These are phyloP conservation scores for Bruchidius siliquastri DNA, from an alignment of 2,888 invertebrate species.

Conservation along the genomic window DNA sequence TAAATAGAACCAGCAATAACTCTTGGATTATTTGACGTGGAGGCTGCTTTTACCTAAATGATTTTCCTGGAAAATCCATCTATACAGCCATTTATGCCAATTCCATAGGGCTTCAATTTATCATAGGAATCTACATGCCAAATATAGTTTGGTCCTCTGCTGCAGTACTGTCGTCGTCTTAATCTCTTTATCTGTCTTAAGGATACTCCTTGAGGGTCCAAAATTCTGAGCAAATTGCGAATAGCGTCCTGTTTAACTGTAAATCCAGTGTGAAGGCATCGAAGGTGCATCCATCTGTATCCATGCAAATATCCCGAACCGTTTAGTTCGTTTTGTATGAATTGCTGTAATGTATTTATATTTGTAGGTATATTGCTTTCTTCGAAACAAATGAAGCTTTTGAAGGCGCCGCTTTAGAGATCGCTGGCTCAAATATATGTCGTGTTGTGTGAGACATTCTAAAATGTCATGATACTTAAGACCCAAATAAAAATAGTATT, in stretches of 20 bases:
- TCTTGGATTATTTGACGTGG: conserved; percentile 14
- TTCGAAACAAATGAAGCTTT: too few relatives aligned
- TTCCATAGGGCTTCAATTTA: conserved; percentile 19
- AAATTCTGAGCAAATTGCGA: neutral
- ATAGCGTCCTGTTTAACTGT: neutral
- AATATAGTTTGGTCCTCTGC: conserved; percentile 17
- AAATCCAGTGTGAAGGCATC: too few relatives aligned
- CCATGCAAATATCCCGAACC: too few relatives aligned
- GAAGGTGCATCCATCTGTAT: too few relatives aligned
- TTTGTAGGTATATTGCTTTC: too few relatives aligned
- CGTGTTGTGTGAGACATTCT: too few relatives aligned
- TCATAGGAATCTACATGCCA: conserved; percentile 22
- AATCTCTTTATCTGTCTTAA: conserved; percentile 14
- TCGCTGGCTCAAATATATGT: too few relatives aligned
- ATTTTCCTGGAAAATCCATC: conserved; percentile 17
- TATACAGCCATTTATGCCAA: conserved; percentile 13
- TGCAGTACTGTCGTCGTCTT: conserved; percentile 15
- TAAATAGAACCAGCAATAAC: conserved; percentile 17
- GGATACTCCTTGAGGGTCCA: conserved; percentile 3
- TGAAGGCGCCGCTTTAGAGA: too few relatives aligned
- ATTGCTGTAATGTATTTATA: too few relatives aligned
- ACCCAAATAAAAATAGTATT: too few relatives aligned
- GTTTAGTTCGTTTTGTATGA: too few relatives aligned
- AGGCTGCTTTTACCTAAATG: conserved; percentile 16
- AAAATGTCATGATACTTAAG: too few relatives aligned